Base-by-base conservation (phyloP, 1,140 invertebrate genomes). In the Platyura marginata region DNA sequence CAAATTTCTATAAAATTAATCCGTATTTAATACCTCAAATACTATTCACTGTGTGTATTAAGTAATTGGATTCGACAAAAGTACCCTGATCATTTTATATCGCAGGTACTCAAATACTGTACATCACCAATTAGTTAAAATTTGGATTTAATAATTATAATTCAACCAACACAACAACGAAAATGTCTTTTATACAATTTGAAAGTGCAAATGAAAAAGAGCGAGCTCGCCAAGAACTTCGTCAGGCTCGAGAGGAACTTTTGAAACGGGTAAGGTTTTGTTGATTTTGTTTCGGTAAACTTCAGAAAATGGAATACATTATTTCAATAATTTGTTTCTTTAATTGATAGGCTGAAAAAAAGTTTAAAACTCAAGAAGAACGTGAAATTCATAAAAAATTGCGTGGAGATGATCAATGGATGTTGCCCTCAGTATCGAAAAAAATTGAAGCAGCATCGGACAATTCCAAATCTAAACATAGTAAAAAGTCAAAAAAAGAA, bases 131-230 rank as follows among this genome's bases (percentile, higher is more conserved):
- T n/a, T n/a, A n/a, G n/a, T n/a, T n/a, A n/a, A n/a, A n/a, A n/a
- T n/a, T n/a, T n/a, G n/a, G n/a, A n/a, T n/a, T n/a, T n/a, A n/a
- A n/a, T n/a, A n/a, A n/a, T n/a, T n/a, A n/a, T n/a, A n/a, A n/a
- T n/a, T n/a, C n/a, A n/a, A n/a, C n/a, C n/a, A n/a, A n/a, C n/a
- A 34, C 16, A 4, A 4, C 16, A 38, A 4, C 21, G 8, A 40
- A 10, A 16, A 64, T 63, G 61, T 61, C 55, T 37, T 60, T 46
- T 29, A 61, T 63, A 47, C 51, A 65, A 47, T 66, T 65, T 44
- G 63, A 66, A 46, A 66, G 60, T 44, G 52, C 49, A 5, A 47
- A 54, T 11, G 60, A 57, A 4, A 63, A 63, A 45, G 62, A 65
- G 8, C 57, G 55, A 37, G 51, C 52, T 4, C 51, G 63, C 4